phyloP scores from a whole-genome alignment of 1,140 invertebrate genomes.

The Eupristina koningsbergeri region DNA sequence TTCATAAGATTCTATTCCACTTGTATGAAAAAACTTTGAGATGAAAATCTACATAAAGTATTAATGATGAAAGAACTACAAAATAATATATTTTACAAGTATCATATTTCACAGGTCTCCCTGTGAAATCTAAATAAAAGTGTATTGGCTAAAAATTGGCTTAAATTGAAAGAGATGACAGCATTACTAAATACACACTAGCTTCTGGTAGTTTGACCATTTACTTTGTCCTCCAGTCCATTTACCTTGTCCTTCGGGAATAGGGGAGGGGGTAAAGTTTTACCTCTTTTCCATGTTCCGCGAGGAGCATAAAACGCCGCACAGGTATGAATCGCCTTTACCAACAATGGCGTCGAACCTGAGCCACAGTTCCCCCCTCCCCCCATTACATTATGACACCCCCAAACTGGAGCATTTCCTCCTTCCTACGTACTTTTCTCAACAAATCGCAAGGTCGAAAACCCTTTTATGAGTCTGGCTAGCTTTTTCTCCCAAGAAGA shows the following conservation, averaged over 20 bases:
- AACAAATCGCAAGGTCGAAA: slow-evolving; percentile 45
- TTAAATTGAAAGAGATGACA: slow-evolving; percentile 30
- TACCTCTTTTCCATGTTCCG: slow-evolving; percentile 20
- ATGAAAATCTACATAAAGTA: no score
- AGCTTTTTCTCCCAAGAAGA: neutral
- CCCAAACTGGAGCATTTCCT: slow-evolving; percentile 48
- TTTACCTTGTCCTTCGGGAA: neutral
- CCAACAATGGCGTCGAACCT: slow-evolving; percentile 28
- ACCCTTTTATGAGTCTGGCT: slow-evolving; percentile 36
- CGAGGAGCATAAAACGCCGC: slow-evolving; percentile 3
- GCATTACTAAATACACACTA: slow-evolving; percentile 31
- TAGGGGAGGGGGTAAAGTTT: no score
- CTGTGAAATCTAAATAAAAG: neutral
- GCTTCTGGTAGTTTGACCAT: neutral
- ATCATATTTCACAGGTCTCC: neutral
- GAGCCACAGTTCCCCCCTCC: neutral
- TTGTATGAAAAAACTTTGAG: no score
- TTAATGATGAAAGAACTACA: no score
- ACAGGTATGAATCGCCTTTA: slow-evolving; percentile 25
- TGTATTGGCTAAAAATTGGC: neutral
- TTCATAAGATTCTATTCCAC: no score
- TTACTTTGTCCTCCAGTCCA: slow-evolving; percentile 46
- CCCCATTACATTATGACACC: neutral
- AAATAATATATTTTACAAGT: no score
- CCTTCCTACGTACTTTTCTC: neutral